Conservation (phyloP, 2,888 invertebrate genomes). For the Chamaedrilus cognettii region DNA sequence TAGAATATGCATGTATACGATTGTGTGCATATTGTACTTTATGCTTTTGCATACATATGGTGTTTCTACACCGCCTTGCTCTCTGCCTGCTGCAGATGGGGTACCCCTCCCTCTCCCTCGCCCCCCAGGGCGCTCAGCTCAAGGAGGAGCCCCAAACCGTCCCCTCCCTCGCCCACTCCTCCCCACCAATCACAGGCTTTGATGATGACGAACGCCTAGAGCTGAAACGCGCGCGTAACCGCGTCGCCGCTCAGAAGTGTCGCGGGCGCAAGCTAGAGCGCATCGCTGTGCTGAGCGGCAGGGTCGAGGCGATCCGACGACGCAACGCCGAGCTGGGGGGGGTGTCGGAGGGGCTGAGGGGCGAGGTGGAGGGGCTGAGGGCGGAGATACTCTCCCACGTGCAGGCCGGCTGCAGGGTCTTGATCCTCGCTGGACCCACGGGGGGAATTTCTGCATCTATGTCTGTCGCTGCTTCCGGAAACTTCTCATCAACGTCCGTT, state of each 20-base stretch:
- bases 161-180: background rate
- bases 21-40: too few species aligned
- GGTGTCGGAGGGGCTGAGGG: conserved; percentile 67
- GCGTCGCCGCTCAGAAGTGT: conserved; percentile 97
- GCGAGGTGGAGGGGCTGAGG: background rate
- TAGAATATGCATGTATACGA: too few species aligned
- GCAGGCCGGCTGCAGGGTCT: background rate
- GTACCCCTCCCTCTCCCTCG: background rate
- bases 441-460: too few species aligned
- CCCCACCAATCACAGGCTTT: too few species aligned
- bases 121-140: background rate
- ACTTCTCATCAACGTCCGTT: too few species aligned
- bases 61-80: too few species aligned
- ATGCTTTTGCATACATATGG: too few species aligned
- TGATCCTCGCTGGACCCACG: too few species aligned
- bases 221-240: conserved; percentile 91
- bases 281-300: conserved; percentile 91
- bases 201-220: conserved; percentile 71
- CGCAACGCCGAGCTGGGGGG: conserved; percentile 85
- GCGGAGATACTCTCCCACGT: background rate
- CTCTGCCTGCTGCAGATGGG: too few species aligned
- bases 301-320: conserved; percentile 84
- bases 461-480: too few species aligned
- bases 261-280: conserved; percentile 93
- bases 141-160: background rate